These are phyloP conservation scores for Chondrilla cf. caribensis DNA, from an alignment of 37 sponge, comb jelly and placozoan genomes.

Conservation along the genomic window DNA sequence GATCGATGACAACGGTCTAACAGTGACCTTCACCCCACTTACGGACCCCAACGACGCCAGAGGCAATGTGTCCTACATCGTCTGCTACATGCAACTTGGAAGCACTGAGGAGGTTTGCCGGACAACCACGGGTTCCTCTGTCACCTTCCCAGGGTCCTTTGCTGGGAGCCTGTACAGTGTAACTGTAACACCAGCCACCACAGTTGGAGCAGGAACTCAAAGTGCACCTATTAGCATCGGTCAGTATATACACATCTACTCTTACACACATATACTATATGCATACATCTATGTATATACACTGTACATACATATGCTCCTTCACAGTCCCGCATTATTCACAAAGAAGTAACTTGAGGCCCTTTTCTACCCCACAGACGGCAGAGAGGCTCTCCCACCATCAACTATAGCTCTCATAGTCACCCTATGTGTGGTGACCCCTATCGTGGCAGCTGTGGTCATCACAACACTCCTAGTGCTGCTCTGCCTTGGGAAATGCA, in stretches of 20 bases:
- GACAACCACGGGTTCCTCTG: not conserved
- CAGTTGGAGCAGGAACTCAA: not conserved
- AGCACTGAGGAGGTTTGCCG: not conserved
- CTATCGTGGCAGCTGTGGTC: no score
- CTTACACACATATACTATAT: no score
- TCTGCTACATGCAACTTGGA: not conserved
- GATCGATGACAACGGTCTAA: not conserved
- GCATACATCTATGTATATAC: no score
- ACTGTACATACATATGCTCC: no score
- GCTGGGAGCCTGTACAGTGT: not conserved
- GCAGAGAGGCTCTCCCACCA: no score
- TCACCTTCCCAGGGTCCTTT: not conserved
- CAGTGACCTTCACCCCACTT: not conserved
- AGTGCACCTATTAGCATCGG: not conserved
- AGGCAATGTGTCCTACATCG: constrained; percentile 13
- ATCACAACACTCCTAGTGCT: no score
- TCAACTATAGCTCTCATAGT: no score
- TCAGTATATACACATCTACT: not conserved
- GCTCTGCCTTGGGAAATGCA: no score
- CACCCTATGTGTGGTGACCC: no score
- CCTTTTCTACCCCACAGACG: no score
- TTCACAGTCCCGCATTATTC: no score
- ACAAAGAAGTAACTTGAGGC: no score
- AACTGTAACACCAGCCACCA: not conserved
- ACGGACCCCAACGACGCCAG: constrained; percentile 3